These are phyloP conservation scores for Stramonita haemastoma DNA, from an alignment of 2,888 invertebrate genomes.

Conservation along the genomic window DNA sequence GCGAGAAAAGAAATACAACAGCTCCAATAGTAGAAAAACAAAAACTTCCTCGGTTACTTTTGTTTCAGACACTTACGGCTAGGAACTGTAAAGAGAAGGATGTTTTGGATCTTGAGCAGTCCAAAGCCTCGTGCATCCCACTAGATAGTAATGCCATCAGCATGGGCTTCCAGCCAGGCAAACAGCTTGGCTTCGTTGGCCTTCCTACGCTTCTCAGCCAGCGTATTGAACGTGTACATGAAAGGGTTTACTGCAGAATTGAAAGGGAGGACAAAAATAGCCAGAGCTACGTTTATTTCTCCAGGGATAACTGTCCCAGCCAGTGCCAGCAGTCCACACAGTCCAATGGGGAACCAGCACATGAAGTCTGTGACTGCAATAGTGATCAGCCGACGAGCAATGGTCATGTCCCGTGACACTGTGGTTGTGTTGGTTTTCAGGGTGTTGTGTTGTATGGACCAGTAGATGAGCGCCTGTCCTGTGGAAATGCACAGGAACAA, in stretches of 20 bases:
- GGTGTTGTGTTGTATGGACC: background rate
- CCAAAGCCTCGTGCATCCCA: background rate
- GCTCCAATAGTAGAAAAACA: too few species aligned
- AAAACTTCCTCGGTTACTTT: too few species aligned
- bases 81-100: too few species aligned
- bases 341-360: constrained; percentile 17
- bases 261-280: background rate
- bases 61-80: too few species aligned
- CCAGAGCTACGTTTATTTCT: constrained; percentile 1
- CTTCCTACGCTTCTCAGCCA: background rate
- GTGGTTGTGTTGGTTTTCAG: background rate
- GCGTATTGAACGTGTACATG: constrained; percentile 4
- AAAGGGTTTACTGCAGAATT: constrained; percentile 10
- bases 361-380: constrained; percentile 4
- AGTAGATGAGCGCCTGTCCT: background rate
- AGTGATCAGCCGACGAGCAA: background rate
- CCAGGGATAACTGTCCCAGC: background rate
- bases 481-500: background rate
- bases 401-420: constrained; percentile 1
- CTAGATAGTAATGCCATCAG: background rate
- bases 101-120: too few species aligned
- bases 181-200: background rate
- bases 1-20: too few species aligned
- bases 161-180: background rate
- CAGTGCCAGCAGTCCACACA: background rate